Base-by-base conservation (phyloP, 2,888 invertebrate genomes). In the Shargacucullia verbasci region DNA sequence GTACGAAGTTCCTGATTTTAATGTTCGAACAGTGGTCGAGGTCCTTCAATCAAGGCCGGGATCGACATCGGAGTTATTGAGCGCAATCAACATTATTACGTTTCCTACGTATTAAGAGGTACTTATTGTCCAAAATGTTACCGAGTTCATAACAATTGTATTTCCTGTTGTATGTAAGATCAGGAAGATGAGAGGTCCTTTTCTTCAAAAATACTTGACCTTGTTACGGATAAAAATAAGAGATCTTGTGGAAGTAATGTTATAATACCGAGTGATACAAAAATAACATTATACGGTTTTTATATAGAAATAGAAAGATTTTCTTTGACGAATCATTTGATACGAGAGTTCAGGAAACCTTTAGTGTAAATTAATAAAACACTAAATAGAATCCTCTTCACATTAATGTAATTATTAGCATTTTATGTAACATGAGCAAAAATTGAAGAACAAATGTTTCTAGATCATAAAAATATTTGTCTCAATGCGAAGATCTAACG, bases 31-130 rank as follows among this genome's bases (percentile, higher is more conserved):
- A 62, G 31, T 44, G 40, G 38, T 39, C 46, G 38, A 59, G 65
- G 38, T 55, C 70, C 60, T 63, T 68, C 74, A 70, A 76, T 66
- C 59, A 58, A 55, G 43, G 12, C 38, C 34, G 47, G 46, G 49
- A 25, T 52, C 64, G 49, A 15, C 73, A 50, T 65, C 60, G 41
- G 46, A 58, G 48, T 59, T 76, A 73, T 73, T 53, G 70, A 70
- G 40, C 55, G 54, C 60, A 59, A 73, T 66, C 56, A 63, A 57
- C 50, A 52, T 65, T 59, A 64, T 70, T 63, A 63, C 40, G 29
- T 63, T 48, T 62, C 48, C 44, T 52, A 50, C 40, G 37, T 45
- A 38, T 45, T 38, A 49, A 53, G 39, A 53, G 35, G 34, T 50
- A 45, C 12, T 7, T 11, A 54, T 31, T 45, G 35, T 41, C 13